Percentiles rank a stretch among this genome's conserved stretches.
Conservation (phyloP, 2,797 vertebrate genomes). For the Falco rusticolus region DNA sequence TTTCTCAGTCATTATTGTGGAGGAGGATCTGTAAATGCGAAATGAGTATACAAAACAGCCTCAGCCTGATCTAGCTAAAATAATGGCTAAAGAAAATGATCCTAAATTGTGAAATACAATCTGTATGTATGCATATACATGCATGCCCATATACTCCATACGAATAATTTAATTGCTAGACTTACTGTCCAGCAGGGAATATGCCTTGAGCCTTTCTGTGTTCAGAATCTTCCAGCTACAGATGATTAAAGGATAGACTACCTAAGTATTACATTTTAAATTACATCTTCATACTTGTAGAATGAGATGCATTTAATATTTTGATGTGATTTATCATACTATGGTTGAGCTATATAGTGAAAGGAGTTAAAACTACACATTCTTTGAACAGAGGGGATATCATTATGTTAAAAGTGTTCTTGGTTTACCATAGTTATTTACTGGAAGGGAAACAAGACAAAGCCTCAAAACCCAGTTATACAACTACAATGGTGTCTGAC, state of each 20-base stretch:
- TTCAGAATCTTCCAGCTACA: neutral
- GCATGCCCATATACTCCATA: neutral
- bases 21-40: conserved; percentile 31
- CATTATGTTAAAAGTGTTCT: neutral
- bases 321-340: conserved; percentile 4
- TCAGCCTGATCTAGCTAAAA: neutral
- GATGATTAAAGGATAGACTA: neutral
- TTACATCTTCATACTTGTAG: neutral
- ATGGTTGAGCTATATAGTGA: neutral
- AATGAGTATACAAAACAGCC: neutral
- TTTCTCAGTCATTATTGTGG: conserved; percentile 21
- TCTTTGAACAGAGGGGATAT: neutral
- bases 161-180: conserved; percentile 9
- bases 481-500: neutral
- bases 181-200: neutral
- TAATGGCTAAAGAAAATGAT: neutral
- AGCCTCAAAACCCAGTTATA: neutral
- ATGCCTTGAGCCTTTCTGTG: neutral
- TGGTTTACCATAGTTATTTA: neutral
- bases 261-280: neutral
- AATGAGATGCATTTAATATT: neutral
- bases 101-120: neutral
- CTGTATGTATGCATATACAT: neutral
- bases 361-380: neutral
- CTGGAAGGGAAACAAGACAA: neutral